Percentiles rank a stretch among this genome's conserved stretches.
These are phyloP conservation scores for Lophochroa leadbeateri DNA, from an alignment of 2,113 vertebrate genomes.

Conservation along the genomic window DNA sequence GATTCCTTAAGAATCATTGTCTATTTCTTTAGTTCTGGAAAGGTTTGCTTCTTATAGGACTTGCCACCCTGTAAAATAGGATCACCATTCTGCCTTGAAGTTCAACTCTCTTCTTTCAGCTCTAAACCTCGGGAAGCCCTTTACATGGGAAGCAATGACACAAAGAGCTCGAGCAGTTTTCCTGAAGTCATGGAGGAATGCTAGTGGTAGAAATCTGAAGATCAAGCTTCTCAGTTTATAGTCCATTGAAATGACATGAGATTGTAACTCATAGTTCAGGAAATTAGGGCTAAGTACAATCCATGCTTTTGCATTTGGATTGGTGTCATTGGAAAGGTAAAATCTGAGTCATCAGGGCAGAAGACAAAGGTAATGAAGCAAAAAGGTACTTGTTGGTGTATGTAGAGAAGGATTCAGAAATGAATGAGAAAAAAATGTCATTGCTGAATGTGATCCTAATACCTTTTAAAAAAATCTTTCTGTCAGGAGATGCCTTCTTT, in stretches of 20 bases:
- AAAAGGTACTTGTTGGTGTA: not conserved
- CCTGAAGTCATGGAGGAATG: not conserved
- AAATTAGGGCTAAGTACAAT: not conserved
- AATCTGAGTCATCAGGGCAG: not conserved
- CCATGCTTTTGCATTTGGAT: not conserved
- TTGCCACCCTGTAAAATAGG: not conserved
- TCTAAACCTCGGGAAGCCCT: not conserved
- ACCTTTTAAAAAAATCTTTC: not conserved
- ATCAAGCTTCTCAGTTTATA: not conserved
- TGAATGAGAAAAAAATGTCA: not conserved
- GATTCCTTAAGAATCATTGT: not conserved
- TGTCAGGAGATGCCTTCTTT: not conserved
- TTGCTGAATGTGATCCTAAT: not conserved
- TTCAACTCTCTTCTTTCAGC: not conserved
- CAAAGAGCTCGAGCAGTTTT: not conserved
- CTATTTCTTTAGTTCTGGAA: not conserved
- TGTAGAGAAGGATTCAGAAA: not conserved
- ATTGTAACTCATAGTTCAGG: not conserved
- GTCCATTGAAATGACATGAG: not conserved
- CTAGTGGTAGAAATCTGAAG: not conserved
- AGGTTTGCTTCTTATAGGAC: not conserved
- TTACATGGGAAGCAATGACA: not conserved
- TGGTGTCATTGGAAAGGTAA: not conserved
- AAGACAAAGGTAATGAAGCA: not conserved
- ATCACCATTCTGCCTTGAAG: not conserved